Evolutionary conservation across 2,888 invertebrate genomes (phyloP).

Genomic region (Melipona beecheii): DNA sequence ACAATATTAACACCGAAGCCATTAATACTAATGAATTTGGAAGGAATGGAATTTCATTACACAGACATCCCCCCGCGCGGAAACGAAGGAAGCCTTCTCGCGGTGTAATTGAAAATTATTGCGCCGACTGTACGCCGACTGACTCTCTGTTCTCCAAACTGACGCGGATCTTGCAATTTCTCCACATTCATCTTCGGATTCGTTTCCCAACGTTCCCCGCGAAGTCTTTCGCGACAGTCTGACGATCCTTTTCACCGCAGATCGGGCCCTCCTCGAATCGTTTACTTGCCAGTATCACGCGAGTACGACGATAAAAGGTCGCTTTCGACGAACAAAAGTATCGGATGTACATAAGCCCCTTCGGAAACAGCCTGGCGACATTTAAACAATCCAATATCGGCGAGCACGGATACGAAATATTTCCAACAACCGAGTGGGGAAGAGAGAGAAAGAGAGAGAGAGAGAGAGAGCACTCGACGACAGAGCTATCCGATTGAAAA

Average conservation of each 20-base stretch:
- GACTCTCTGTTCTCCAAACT: no score
- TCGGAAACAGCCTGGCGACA: neutral
- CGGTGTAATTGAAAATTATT: no score
- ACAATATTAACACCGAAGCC: no score
- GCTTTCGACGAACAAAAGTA: neutral
- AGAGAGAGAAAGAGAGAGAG: neutral
- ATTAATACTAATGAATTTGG: no score
- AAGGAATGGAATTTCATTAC: no score
- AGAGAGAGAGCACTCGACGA: slow-evolving; percentile 9
- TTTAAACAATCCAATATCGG: slow-evolving; percentile 6
- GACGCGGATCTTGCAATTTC: no score
- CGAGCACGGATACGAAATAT: slow-evolving; percentile 4
- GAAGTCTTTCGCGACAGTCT: no score
- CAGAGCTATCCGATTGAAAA: slow-evolving; percentile 14
- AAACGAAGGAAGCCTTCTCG: no score
- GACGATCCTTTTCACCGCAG: neutral
- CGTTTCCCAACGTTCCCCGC: no score
- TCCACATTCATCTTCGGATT: no score
- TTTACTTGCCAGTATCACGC: neutral
- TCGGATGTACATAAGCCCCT: neutral
- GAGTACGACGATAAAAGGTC: neutral
- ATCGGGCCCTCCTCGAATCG: neutral
- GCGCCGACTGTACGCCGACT: no score
- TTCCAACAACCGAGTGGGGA: neutral
- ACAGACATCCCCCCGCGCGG: no score